Evolutionary conservation across 2,888 invertebrate species (phyloP), one percentile per base, ranked within the genome.

Genomic region (Oligia fasciuncula): DNA sequence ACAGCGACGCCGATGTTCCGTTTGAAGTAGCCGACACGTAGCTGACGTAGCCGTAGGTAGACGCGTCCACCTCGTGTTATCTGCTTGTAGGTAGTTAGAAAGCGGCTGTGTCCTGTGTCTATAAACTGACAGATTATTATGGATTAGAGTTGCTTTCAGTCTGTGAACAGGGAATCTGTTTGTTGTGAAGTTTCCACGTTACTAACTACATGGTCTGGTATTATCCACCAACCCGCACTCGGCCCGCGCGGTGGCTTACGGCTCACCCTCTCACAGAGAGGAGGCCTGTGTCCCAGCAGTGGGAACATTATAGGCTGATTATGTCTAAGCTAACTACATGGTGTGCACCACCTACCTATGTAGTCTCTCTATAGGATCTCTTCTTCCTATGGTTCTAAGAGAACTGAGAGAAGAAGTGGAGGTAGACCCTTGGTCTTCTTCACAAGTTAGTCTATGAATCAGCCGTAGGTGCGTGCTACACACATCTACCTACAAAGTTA

Each of bases 21-120:
- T 84, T 84, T 84, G 84, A 75, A 70, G 79, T 62, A 29, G 73
- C 75, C 84, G 78, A 29, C 29, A 29, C 29, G 29, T 29, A 29
- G 29, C 29, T 1, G 29, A 29, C 29, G 29, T 29, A 29, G 29
- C 29, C 29, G 29, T 29, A 29, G 1, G 29, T 80, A 35, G 68
- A 19, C 73, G 54, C 71, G 51, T 43, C 40, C 13, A 0, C n/a
- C 72, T 35, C 68, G 67, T 75, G 76, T 6, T 63, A 4, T 69
- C 69, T 70, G 69, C 69, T 49, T 13, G 72, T n/a, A 60, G 49
- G 72, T n/a, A 60, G 49, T 70, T 75, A 76, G 78, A 81, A 71
- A 76, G 67, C 40, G 51, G 5, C 57, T 49, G 70, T 60, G 57
- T 84, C 35, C 57, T 49, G 70, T 60, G 57, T 84, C 35, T 67